Base-by-base conservation (phyloP, 1,140 invertebrate species). In the Drosophila parabipectinata region DNA sequence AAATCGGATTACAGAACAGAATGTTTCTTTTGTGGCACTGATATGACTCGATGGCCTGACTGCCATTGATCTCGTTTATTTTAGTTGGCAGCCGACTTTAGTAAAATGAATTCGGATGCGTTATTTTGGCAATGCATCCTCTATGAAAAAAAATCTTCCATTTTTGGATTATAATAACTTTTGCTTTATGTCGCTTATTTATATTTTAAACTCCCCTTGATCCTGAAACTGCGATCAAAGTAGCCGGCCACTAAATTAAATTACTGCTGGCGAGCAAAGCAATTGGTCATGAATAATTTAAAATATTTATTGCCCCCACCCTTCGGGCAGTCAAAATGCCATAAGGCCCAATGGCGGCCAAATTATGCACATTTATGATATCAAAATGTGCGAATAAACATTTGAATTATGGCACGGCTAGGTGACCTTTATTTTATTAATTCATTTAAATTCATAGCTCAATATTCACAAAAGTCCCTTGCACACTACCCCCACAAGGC, bases 381-480 rank as follows among this genome's bases (percentile, higher is more conserved):
- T 82, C 61, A 87, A 82, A 85, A 87, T 87, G 78, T 72, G 69
- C 74, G 72, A 85, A 82, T 75, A 85, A 78, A 71, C 71, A 85
- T 75, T 78, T 85, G 71, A 87, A 79, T 85, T 88, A 85, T 78
- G 79, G 60, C 77, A 59, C 47, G 61, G 55, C 67, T 85, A 87
- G 75, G 83, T 76, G 66, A 85, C 82, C 56, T 78, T 78, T 62
- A 72, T 85, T 79, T 88, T 79, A 88, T 82, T 88, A 83, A 88
- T 88, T 83, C 84, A 88, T 88, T 88, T 71, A 79, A 88, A 88
- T 88, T 88, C 79, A 88, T 88, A 74, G 83, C 79, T 79, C 68
- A 82, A 83, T 75, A 62, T 71, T 57, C 72, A 48, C 57, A 64
- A 18, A 30, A 52, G 48, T 15, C 53, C 14, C 34, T 32, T 37